Evolutionary conservation across 2,797 vertebrate species (phyloP).

Genomic region (Apogon hyalosoma): DNA sequence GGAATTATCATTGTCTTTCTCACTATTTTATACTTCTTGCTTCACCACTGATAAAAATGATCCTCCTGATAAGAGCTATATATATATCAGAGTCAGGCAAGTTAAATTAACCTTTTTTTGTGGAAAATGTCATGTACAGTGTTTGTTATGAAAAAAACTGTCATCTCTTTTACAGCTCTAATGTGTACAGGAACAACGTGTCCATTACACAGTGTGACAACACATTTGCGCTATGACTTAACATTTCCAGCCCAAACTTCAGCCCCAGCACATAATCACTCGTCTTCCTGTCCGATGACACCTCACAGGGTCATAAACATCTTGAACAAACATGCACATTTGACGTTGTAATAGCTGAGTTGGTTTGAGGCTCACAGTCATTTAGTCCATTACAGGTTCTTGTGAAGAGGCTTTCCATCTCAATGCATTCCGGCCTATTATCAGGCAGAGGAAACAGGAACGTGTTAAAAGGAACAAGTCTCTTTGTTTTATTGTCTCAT

Average conservation of each 20-base stretch:
- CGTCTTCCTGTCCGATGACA: constrained; percentile 42
- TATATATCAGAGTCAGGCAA: not conserved
- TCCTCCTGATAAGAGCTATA: not conserved
- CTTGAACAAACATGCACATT: constrained; percentile 52
- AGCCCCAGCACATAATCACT: constrained; percentile 20
- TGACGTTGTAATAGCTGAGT: constrained; percentile 54
- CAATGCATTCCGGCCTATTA: constrained; percentile 19
- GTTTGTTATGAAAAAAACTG: not conserved
- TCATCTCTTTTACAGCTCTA: not conserved
- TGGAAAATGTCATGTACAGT: not conserved
- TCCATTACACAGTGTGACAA: not conserved
- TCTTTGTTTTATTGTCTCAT: constrained; percentile 56
- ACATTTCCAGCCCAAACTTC: constrained; percentile 16
- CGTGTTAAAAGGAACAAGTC: constrained; percentile 34
- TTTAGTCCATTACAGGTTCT: constrained; percentile 44
- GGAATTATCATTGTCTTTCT: constrained; percentile 24
- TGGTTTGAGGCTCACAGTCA: constrained; percentile 22
- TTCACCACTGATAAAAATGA: not conserved
- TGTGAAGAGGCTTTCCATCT: constrained; percentile 42
- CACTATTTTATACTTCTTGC: constrained; percentile 17
- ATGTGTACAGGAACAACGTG: not conserved
- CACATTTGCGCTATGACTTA: not conserved
- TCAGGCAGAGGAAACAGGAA: constrained; percentile 47
- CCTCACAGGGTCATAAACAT: constrained; percentile 52
- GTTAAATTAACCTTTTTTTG: not conserved